Evolutionary conservation across 2,113 vertebrate species (phyloP), one percentile per base, ranked within the genome.

Genomic region (Potamarius usumacintae): DNA sequence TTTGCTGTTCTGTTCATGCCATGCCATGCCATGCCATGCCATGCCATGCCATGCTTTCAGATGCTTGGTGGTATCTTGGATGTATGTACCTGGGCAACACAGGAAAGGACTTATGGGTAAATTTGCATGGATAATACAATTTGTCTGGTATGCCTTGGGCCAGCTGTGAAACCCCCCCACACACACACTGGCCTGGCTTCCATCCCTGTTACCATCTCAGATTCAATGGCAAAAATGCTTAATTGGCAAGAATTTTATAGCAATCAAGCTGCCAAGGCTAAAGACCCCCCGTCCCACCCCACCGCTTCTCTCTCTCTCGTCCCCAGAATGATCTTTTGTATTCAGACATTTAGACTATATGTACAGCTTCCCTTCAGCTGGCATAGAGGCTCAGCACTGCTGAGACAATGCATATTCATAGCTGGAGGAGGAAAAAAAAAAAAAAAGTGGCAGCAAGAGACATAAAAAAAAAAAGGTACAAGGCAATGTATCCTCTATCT

Each of bases 101-200:
- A 91, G 92, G 55, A 89, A 85, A 90, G 76, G 83, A 92, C 89
- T 94, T 93, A 93, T 89, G 88, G 89, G 87, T 25, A 94, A 93
- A 95, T 95, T 94, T 93, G 94, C 92, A 93, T 92, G 90, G 90
- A 90, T 92, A 92, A 94, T 94, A 93, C 90, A 91, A 84, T 83
- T 58, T 0, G 88, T 74, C 80, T 88, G 87, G 88, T 84, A 92
- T 92, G 90, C 93, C 91, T 53, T 11, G 88, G 87, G 88, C 85
- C 86, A 91, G 86, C 80, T 80, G 88, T 82, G 85, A 89, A 90
- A 92, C 85, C 25, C 50, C 82, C 88, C 67, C 52, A 84, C 62
- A 52, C 80, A 65, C 62, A 82, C 86, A 78, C 57, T 71, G 77
- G 78, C 78, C 89, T 85, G 82, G 81, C 67, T 76, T 58, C 27